These are phyloP conservation scores for Eupeodes latifasciatus DNA, from an alignment of 2,888 invertebrate species.

Conservation along the genomic window DNA sequence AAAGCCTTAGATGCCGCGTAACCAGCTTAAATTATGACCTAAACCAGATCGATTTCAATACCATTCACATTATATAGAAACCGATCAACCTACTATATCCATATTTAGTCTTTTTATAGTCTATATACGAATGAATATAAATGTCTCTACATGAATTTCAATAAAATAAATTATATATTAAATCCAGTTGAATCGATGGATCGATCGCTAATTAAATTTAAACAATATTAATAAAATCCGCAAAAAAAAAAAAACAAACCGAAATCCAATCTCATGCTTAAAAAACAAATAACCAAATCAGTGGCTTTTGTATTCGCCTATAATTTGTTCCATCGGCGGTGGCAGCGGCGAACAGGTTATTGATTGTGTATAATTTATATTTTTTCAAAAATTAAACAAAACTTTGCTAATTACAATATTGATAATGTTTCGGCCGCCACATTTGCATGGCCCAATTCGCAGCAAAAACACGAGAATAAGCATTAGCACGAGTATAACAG, in stretches of 20 bases:
- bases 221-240: slow-evolving; percentile 6
- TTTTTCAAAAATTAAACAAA: not conserved
- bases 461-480: not conserved
- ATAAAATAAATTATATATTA: slow-evolving; percentile 11
- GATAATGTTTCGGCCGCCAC: slow-evolving; percentile 4
- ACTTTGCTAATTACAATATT: slow-evolving; percentile 36
- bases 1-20: not conserved
- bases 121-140: not conserved
- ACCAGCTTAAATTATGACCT: not conserved
- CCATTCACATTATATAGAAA: not conserved
- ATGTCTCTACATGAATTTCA: not conserved
- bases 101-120: not conserved
- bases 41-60: not conserved
- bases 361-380: slow-evolving; percentile 15
- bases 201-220: slow-evolving; percentile 18
- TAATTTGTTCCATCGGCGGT: slow-evolving; percentile 26
- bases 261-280: not conserved
- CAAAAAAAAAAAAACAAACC: slow-evolving; percentile 1
- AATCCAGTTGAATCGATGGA: not conserved
- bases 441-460: slow-evolving; percentile 50
- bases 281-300: slow-evolving; percentile 23
- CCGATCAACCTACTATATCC: not conserved
- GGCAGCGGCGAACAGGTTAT: slow-evolving; percentile 13
- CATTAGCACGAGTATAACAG: slow-evolving; percentile 14
- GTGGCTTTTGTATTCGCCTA: slow-evolving; percentile 22